These are phyloP conservation scores for Liopterus haemorrhoidalis DNA, from an alignment of 2,888 invertebrate species.

Conservation along the genomic window DNA sequence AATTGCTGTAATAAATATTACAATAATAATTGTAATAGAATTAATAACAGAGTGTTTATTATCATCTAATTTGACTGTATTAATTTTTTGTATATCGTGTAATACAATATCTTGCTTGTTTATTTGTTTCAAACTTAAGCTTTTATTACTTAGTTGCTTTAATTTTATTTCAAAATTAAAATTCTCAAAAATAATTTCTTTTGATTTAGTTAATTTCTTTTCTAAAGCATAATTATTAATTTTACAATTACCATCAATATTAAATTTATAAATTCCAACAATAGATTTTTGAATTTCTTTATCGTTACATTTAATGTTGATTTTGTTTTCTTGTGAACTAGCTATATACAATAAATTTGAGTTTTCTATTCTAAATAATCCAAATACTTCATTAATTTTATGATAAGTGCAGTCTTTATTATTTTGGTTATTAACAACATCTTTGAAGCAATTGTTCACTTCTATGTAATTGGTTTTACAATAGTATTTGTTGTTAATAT, in stretches of 20 bases:
- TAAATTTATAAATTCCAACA: conserved; percentile 1
- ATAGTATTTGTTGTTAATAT: background rate
- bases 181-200: conserved; percentile 2
- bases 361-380: background rate
- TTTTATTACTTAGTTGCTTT: background rate
- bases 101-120: background rate
- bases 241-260: background rate
- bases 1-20: background rate
- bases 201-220: background rate
- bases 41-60: background rate
- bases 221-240: background rate
- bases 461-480: conserved; percentile 2
- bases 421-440: background rate
- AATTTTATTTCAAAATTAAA: background rate
- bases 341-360: background rate
- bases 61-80: background rate
- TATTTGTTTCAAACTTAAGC: background rate
- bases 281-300: background rate
- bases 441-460: background rate
- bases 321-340: background rate
- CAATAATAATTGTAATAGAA: background rate
- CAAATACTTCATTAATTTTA: background rate
- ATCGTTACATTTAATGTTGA: background rate
- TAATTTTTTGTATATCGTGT: background rate
- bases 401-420: background rate